Conservation (phyloP, 1,140 invertebrate species). For the Andricus grossulariae region DNA sequence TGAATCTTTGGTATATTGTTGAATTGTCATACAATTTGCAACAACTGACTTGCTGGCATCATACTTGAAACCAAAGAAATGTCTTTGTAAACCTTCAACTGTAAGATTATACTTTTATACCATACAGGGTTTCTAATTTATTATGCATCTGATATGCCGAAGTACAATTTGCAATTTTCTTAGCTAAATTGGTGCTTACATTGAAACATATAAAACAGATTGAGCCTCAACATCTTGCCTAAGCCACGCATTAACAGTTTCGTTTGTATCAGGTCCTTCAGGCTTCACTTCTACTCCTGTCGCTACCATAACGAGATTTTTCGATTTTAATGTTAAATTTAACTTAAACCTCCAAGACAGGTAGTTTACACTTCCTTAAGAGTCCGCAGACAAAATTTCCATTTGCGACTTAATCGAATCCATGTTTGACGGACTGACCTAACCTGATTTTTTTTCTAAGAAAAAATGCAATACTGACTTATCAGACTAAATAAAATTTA, state of each 20-base stretch:
- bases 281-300: slow-evolving; percentile 33
- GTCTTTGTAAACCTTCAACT: slow-evolving; percentile 33
- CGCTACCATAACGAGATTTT: neutral
- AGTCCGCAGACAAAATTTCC: too few relatives aligned
- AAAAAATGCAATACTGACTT: too few relatives aligned
- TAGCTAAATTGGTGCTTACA: slow-evolving; percentile 20
- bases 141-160: slow-evolving; percentile 35
- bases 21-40: slow-evolving; percentile 47
- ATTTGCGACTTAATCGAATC: too few relatives aligned
- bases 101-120: slow-evolving; percentile 14
- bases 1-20: slow-evolving; percentile 43
- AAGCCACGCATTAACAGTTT: slow-evolving; percentile 13
- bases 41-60: slow-evolving; percentile 43
- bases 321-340: too few relatives aligned
- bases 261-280: neutral
- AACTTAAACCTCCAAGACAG: too few relatives aligned
- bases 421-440: too few relatives aligned
- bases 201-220: neutral
- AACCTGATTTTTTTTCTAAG: too few relatives aligned
- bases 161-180: slow-evolving; percentile 35
- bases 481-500: too few relatives aligned
- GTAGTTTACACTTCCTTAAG: too few relatives aligned
- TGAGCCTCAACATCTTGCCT: slow-evolving; percentile 26
- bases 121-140: slow-evolving; percentile 42
- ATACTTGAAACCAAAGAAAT: slow-evolving; percentile 46